A percentile compares a stretch with the other conserved stretches of the same genome.
phyloP scores from a whole-genome alignment of 2,797 vertebrate species.

The Coccyzus lansbergi region DNA sequence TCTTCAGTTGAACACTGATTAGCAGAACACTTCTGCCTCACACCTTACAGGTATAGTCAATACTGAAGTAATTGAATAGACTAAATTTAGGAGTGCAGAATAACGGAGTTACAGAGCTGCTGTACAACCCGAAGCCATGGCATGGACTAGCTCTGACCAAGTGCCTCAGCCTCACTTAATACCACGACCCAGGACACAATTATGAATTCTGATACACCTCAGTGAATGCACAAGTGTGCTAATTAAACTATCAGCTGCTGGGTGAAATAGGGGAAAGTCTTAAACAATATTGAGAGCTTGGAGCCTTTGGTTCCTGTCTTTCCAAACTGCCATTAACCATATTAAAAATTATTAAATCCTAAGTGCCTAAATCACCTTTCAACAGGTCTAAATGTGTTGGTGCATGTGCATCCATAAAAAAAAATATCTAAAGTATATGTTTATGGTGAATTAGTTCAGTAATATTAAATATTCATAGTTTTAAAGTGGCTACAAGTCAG shows the following conservation, averaged over 20 bases:
- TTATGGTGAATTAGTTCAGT: background rate
- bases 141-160: background rate
- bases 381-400: background rate
- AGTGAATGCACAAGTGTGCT: background rate
- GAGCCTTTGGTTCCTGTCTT: background rate
- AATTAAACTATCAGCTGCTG: background rate
- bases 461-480: background rate
- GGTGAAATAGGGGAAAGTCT: background rate
- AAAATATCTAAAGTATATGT: background rate
- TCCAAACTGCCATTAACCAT: background rate
- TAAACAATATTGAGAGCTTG: background rate
- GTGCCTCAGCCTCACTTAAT: background rate
- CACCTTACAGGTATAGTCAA: background rate
- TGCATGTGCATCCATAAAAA: background rate
- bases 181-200: background rate
- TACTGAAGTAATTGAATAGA: background rate
- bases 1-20: background rate
- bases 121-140: background rate
- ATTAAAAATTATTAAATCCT: background rate
- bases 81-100: background rate
- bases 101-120: background rate
- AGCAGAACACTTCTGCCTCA: background rate
- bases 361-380: background rate
- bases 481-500: background rate
- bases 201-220: background rate